Evolutionary conservation across 2,888 invertebrate genomes (phyloP).

Genomic region (Drosophila tanythrix): DNA sequence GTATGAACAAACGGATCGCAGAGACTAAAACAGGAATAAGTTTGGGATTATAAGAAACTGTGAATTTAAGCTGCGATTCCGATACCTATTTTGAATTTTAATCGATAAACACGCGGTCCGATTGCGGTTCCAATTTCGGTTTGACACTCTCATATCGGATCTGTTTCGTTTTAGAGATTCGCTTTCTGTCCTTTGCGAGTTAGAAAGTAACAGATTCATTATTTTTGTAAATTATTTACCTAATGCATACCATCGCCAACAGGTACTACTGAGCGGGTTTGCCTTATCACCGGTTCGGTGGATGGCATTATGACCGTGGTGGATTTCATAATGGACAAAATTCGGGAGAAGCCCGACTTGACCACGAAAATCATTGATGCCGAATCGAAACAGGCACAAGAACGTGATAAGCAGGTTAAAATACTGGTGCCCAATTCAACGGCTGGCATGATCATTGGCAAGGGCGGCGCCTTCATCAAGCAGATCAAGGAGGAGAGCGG

Average conservation of each 20-base stretch:
- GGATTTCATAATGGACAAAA: constrained; percentile 98
- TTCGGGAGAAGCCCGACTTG: constrained; percentile 96
- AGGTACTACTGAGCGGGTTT: constrained; percentile 97
- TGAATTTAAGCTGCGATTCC: not conserved
- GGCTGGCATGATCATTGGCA: constrained; percentile 99
- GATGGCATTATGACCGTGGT: constrained; percentile 96
- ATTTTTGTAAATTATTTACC: not conserved
- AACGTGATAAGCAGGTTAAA: constrained; percentile 97
- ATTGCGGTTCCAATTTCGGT: not conserved
- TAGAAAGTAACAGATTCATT: not conserved
- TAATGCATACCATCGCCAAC: no score
- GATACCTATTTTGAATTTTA: not conserved
- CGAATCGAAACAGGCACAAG: constrained; percentile 93
- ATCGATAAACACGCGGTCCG: not conserved
- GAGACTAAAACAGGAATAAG: not conserved
- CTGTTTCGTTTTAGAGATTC: not conserved
- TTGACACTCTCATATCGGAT: not conserved
- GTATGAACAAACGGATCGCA: not conserved
- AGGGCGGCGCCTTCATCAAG: constrained; percentile 97
- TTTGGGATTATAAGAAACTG: not conserved
- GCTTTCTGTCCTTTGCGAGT: not conserved
- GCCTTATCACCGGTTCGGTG: constrained; percentile 95
- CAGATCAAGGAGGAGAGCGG: constrained; percentile 97
- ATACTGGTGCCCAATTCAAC: constrained; percentile 98
- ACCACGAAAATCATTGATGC: constrained; percentile 93